phyloP scores from a whole-genome alignment of 2,888 invertebrate species.

The Leucophora obtusa region DNA sequence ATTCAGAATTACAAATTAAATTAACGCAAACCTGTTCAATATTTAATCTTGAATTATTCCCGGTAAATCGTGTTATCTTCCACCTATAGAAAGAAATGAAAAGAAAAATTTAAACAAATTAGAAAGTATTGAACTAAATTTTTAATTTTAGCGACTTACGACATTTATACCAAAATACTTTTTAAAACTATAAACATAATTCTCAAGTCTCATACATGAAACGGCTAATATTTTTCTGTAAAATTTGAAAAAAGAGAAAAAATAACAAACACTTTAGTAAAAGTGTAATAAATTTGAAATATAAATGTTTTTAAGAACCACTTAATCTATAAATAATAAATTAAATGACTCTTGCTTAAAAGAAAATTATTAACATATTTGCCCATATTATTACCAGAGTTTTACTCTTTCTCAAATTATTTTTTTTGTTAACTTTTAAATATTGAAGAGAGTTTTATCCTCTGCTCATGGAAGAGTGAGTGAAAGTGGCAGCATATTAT shows the following conservation, averaged over 20 bases:
- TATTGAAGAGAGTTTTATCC: constrained; percentile 54
- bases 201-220: constrained; percentile 49
- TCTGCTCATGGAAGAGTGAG: constrained; percentile 45
- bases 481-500: constrained; percentile 41
- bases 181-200: constrained; percentile 50
- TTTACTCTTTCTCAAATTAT: constrained; percentile 58
- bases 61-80: constrained; percentile 3
- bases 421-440: constrained; percentile 45
- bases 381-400: constrained; percentile 65
- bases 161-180: constrained; percentile 53
- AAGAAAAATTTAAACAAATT: constrained; percentile 31
- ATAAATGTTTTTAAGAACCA: constrained; percentile 36
- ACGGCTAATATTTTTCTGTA: constrained; percentile 54
- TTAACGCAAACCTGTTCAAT: constrained; percentile 17
- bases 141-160: constrained; percentile 60
- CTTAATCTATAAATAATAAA: constrained; percentile 39
- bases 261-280: constrained; percentile 57
- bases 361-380: constrained; percentile 49
- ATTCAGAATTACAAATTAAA: no score
- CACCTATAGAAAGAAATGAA: constrained; percentile 45
- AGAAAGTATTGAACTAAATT: constrained; percentile 23
- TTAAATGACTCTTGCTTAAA: constrained; percentile 55
- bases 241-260: constrained; percentile 58
- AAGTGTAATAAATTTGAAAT: constrained; percentile 33
- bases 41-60: neutral